phyloP scores from a whole-genome alignment of 2,888 invertebrate species.

The Ochropleura plecta region DNA sequence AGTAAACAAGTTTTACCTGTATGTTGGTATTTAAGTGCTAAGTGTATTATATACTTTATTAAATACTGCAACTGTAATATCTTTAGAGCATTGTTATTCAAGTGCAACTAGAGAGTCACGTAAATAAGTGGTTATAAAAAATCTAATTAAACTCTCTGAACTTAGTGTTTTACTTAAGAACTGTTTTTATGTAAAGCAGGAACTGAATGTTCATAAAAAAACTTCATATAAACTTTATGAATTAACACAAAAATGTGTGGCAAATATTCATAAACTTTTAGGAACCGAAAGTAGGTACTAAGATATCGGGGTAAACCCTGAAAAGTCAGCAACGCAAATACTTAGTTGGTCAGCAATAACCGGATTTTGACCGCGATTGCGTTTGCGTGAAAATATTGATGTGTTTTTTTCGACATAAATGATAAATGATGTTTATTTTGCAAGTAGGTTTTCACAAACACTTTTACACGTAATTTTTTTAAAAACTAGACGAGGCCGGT shows the following conservation, averaged over 20 bases:
- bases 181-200: background rate
- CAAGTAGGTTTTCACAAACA: too few relatives aligned
- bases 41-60: background rate
- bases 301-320: background rate
- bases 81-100: background rate
- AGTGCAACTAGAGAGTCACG: background rate
- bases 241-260: background rate
- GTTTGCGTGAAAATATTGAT: too few relatives aligned
- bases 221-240: background rate
- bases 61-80: background rate
- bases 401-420: too few relatives aligned
- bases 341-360: too few relatives aligned
- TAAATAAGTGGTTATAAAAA: background rate
- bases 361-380: too few relatives aligned
- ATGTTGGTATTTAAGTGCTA: background rate
- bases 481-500: too few relatives aligned
- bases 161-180: background rate
- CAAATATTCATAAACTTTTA: too few relatives aligned
- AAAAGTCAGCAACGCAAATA: background rate
- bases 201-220: background rate
- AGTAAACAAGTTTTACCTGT: slow-evolving; percentile 12
- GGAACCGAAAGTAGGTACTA: background rate
- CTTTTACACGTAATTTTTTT: too few relatives aligned
- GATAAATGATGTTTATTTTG: too few relatives aligned
- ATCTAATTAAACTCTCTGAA: background rate